phyloP scores from a whole-genome alignment of 92 coral and sea anemone genomes.

The Palythoa grandiflora region DNA sequence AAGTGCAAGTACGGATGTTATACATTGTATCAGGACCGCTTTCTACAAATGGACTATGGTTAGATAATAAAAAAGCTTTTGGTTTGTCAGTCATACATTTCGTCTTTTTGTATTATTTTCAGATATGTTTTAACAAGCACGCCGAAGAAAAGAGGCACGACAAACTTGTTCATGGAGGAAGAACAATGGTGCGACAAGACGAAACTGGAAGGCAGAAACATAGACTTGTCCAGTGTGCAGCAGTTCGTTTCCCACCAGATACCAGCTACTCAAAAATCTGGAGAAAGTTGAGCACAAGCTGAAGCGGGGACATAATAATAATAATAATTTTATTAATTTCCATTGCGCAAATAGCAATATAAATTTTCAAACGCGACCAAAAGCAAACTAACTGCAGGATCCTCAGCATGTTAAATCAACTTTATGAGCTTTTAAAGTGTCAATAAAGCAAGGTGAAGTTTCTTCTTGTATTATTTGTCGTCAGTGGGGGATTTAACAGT shows the following conservation, averaged over 20 bases:
- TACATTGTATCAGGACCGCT: neutral
- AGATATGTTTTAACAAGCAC: neutral
- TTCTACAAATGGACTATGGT: neutral
- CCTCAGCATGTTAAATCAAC: too few species aligned
- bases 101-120: neutral
- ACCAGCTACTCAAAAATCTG: neutral
- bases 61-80: neutral
- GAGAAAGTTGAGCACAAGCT: too few species aligned
- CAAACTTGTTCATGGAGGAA: constrained; percentile 10
- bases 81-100: neutral
- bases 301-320: too few species aligned
- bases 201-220: neutral
- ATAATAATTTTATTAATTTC: too few species aligned
- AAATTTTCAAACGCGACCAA: too few species aligned
- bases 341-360: too few species aligned
- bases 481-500: too few species aligned
- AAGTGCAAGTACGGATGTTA: neutral
- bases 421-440: too few species aligned
- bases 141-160: neutral
- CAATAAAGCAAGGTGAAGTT: too few species aligned
- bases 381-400: too few species aligned
- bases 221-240: neutral
- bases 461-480: too few species aligned
- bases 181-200: neutral
- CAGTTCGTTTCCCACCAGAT: neutral